Percentiles rank a stretch among this genome's conserved stretches.
phyloP scores from a whole-genome alignment of 2,888 invertebrate species.

The Tachina lurida region DNA sequence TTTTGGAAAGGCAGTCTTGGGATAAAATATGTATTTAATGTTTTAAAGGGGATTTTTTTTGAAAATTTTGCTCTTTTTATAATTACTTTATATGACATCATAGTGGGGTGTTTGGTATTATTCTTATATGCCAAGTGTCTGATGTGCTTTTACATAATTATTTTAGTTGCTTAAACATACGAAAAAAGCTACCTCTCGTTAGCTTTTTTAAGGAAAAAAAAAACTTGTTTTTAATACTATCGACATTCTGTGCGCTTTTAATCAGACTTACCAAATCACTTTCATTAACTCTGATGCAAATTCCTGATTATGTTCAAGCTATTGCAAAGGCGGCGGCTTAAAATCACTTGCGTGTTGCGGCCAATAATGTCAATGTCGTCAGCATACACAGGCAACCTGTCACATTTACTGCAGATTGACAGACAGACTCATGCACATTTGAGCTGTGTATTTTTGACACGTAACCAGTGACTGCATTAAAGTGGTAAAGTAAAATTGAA shows the following conservation, averaged over 20 bases:
- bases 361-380: slow-evolving; percentile 57
- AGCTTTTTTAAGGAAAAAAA: not conserved
- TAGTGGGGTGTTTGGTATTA: too few relatives aligned
- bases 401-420: slow-evolving; percentile 53
- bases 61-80: too few relatives aligned
- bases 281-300: slow-evolving; percentile 37
- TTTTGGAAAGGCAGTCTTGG: too few relatives aligned
- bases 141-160: too few relatives aligned
- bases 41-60: too few relatives aligned
- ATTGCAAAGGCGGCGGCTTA: slow-evolving; percentile 43
- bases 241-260: slow-evolving; percentile 4
- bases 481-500: slow-evolving; percentile 9
- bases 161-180: not conserved
- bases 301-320: slow-evolving; percentile 40
- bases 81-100: too few relatives aligned
- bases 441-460: slow-evolving; percentile 49
- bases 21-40: too few relatives aligned
- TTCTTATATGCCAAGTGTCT: too few relatives aligned
- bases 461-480: slow-evolving; percentile 12
- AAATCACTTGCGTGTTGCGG: slow-evolving; percentile 49
- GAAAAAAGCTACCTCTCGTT: not conserved
- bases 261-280: slow-evolving; percentile 24
- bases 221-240: not conserved
- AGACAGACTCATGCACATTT: slow-evolving; percentile 52
- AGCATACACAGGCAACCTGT: slow-evolving; percentile 55